A percentile compares a stretch with the other conserved stretches of the same genome.
Evolutionary conservation across 2,797 vertebrate genomes (phyloP).

Genomic region (Spinus olivaceus): DNA sequence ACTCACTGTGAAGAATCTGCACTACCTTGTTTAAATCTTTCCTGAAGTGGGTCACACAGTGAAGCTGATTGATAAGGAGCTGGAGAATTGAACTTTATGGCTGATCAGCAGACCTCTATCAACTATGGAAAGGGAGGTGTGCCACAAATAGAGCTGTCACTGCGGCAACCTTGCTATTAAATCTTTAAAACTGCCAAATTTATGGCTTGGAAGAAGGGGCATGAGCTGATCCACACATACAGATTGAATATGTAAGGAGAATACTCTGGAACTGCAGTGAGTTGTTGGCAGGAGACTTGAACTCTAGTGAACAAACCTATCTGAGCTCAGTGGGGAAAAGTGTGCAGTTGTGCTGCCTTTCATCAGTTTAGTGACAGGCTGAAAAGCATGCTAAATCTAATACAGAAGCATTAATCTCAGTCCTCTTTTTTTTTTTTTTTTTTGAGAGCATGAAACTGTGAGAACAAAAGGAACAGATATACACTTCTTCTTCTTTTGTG

Average conservation of each 20-base stretch:
- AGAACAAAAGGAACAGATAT: conserved; percentile 10
- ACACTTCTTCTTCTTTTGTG: background rate
- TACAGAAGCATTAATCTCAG: background rate
- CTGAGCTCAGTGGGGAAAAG: conserved; percentile 11
- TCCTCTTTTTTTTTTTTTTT: background rate
- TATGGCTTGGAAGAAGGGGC: background rate
- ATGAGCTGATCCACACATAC: background rate
- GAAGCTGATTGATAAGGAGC: conserved; percentile 46
- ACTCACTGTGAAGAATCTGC: background rate
- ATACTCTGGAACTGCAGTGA: conserved; percentile 36
- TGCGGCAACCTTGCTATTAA: background rate
- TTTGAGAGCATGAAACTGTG: background rate
- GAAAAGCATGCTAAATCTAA: conserved; percentile 29
- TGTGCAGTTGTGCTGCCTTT: conserved; percentile 8
- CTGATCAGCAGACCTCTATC: conserved; percentile 40
- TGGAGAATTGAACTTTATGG: background rate
- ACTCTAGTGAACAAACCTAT: conserved; percentile 34
- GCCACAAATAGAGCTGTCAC: conserved; percentile 42
- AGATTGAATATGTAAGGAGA: conserved; percentile 43
- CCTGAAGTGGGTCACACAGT: background rate
- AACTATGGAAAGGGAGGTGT: background rate
- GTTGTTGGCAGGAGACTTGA: conserved; percentile 52
- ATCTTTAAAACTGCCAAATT: conserved; percentile 57
- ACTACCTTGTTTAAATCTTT: conserved; percentile 35
- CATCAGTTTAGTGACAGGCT: conserved; percentile 30